These are phyloP conservation scores for Akabosia matsudoensis DNA, from an alignment of 1,140 invertebrate species.

Conservation along the genomic window DNA sequence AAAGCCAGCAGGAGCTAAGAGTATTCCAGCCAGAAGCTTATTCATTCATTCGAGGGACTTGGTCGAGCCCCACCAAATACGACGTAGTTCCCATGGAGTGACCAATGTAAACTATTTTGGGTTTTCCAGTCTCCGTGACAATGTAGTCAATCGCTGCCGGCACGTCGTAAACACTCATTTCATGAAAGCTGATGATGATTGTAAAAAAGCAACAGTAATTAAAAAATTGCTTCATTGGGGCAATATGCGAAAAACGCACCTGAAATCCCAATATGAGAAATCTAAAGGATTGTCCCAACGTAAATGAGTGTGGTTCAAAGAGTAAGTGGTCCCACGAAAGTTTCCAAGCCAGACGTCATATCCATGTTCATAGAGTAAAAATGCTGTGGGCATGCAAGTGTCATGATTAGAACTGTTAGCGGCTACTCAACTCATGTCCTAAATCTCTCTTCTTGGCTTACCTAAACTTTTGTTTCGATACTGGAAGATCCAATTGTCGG, in stretches of 20 bases:
- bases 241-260: neutral
- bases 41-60: slow-evolving; percentile 57
- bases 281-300: neutral
- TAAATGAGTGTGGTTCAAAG: neutral
- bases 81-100: slow-evolving; percentile 56
- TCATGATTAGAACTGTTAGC: neutral
- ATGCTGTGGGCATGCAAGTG: neutral
- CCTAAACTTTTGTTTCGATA: slow-evolving; percentile 58
- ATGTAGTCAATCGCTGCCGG: slow-evolving; percentile 58
- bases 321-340: neutral
- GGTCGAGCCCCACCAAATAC: slow-evolving; percentile 60
- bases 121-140: slow-evolving; percentile 51
- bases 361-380: neutral
- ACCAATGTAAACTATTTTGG: slow-evolving; percentile 55
- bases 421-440: neutral
- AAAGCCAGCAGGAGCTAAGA: neutral
- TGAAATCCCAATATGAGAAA: neutral
- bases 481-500: slow-evolving; percentile 64
- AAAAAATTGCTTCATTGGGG: neutral
- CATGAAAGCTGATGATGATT: slow-evolving; percentile 55
- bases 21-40: slow-evolving; percentile 50
- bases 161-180: slow-evolving; percentile 59
- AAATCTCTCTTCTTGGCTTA: neutral
- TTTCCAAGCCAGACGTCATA: neutral
- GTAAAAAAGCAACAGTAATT: neutral